Base-by-base conservation (phyloP, 1,140 invertebrate species). In the Pristionchus pacificus region DNA sequence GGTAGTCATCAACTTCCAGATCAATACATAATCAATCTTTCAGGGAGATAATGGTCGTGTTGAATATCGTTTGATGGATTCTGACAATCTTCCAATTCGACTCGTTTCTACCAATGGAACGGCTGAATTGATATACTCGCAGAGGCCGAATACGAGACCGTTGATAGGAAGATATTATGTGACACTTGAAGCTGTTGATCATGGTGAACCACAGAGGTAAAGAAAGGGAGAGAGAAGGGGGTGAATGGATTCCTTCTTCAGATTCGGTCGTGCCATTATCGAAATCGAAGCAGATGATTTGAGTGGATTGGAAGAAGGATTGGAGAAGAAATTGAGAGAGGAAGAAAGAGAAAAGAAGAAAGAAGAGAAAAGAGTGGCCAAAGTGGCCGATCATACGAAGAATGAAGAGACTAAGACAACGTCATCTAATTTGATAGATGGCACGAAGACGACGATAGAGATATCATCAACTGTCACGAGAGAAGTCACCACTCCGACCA, bases 21-120 rank as follows among this genome's bases (percentile, higher is more conserved):
- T 58, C 13, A 62, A 15, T 2, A 63, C 10, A 2, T 6, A 15
- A 28, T 63, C 25, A n/a, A n/a, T n/a, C n/a, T 67, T 67, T 27
- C 57, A 70, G 65, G 66, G 33, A 32, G 30, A 72, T 14, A 73
- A 73, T 27, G 71, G 65, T 15, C 62, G 61, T 59, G 49, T 73
- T 10, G 63, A 60, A 10, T 73, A 73, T 33, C 58, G 58, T 15
- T 30, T 73, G 6, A 25, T 73, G 14, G 68, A 49, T 49, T 6
- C 38, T 49, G 38, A 49, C 19, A 10, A 49, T 49, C 38, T 49
- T 6, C 38, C 38, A 49, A 49, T 49, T 49, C 38, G 38, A 49
- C 38, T 49, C 38, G 38, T 49, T 49, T 49, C 6, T 49, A 49
- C 38, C 6, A 6, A 49, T 10, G 19, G 19, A 49, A 19, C 6